These are phyloP conservation scores for Synanthedon vespiformis DNA, from an alignment of 2,888 invertebrate genomes.

Conservation along the genomic window DNA sequence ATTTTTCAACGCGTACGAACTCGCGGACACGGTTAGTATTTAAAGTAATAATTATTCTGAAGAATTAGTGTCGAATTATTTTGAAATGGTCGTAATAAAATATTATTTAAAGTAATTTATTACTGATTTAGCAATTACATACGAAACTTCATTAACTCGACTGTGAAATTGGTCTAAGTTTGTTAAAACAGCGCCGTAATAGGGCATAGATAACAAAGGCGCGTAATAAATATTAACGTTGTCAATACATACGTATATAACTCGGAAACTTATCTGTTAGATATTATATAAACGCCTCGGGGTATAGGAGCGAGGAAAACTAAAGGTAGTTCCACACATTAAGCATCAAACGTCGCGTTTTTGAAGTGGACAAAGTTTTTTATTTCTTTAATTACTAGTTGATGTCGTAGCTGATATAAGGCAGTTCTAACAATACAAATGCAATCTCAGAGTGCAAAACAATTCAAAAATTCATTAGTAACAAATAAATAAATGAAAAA, in stretches of 20 bases:
- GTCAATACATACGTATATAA: slow-evolving; percentile 59
- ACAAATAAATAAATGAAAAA: too few species aligned
- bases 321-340: slow-evolving; percentile 13
- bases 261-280: slow-evolving; percentile 53
- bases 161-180: slow-evolving; percentile 5
- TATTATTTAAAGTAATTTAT: neutral
- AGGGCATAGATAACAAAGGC: slow-evolving; percentile 49
- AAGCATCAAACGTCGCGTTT: neutral
- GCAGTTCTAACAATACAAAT: too few species aligned
- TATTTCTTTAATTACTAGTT: too few species aligned
- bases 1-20: too few species aligned
- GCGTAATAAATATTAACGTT: slow-evolving; percentile 62
- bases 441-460: too few species aligned
- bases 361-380: neutral
- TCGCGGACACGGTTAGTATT: too few species aligned
- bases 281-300: slow-evolving; percentile 65
- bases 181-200: slow-evolving; percentile 5
- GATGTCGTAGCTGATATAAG: too few species aligned
- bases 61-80: too few species aligned
- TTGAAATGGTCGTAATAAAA: too few species aligned
- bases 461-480: too few species aligned
- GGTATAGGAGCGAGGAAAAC: slow-evolving; percentile 44
- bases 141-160: slow-evolving; percentile 7
- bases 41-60: too few species aligned
- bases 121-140: neutral